A percentile compares a stretch with the other conserved stretches of the same genome.
These are phyloP conservation scores for Dipodomys merriami DNA, from an alignment of 2,113 vertebrate species.

Conservation along the genomic window DNA sequence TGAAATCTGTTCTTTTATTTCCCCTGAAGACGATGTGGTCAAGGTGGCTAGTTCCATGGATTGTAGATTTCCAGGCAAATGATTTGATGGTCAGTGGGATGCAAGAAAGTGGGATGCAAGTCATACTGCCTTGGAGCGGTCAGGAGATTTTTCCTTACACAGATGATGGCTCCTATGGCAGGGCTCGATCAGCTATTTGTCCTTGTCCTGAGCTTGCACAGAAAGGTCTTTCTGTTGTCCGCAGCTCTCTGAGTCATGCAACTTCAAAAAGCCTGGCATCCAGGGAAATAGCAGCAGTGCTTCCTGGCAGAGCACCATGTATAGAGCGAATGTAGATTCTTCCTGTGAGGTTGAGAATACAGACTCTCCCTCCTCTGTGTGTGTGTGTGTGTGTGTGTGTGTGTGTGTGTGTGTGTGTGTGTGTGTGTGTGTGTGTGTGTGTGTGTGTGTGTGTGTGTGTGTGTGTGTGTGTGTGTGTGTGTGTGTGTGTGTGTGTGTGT, in stretches of 20 bases:
- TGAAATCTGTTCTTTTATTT: not conserved
- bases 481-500: too few species aligned
- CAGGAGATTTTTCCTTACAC: not conserved
- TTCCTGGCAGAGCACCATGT: not conserved
- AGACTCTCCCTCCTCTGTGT: too few species aligned
- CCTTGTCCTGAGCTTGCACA: slow-evolving; percentile 33
- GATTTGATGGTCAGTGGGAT: not conserved
- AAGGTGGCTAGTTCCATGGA: not conserved
- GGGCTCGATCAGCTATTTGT: not conserved
- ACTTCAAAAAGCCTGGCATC: not conserved
- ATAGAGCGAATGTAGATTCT: not conserved
- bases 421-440: too few species aligned
- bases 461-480: too few species aligned
- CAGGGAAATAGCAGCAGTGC: not conserved
- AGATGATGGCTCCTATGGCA: not conserved
- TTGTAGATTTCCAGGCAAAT: not conserved
- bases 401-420: too few species aligned
- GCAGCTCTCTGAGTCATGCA: not conserved
- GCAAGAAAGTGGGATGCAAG: not conserved
- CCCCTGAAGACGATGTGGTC: not conserved
- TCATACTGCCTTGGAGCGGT: rapidly evolving
- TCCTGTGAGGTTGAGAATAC: not conserved
- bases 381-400: too few species aligned
- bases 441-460: too few species aligned
- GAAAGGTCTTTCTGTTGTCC: not conserved